Conservation (phyloP, 2,797 vertebrate species). For the Syndactyla subalaris region DNA sequence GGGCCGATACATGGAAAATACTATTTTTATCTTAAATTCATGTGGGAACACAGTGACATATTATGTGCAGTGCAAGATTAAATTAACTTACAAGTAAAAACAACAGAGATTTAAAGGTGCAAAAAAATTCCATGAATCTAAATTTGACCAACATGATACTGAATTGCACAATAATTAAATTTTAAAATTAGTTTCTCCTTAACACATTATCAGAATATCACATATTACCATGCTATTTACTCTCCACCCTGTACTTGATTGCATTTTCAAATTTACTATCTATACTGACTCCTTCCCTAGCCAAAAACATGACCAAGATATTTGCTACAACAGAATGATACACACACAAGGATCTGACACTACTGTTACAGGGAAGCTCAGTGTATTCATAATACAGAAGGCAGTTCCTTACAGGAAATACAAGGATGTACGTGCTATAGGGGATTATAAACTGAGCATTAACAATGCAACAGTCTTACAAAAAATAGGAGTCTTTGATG, state of each 20-base stretch:
- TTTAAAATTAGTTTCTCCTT: constrained; percentile 5
- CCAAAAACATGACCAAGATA: neutral
- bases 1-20: constrained; percentile 2
- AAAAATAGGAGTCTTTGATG: neutral
- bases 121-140: neutral
- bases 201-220: neutral
- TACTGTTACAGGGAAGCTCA: neutral
- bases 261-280: neutral
- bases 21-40: constrained; percentile 44
- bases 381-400: neutral
- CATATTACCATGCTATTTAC: neutral
- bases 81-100: constrained; percentile 35
- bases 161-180: neutral
- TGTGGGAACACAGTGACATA: constrained; percentile 12
- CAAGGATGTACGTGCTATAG: neutral
- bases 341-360: neutral
- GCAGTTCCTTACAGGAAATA: neutral
- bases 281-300: neutral
- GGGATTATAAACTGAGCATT: neutral
- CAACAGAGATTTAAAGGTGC: neutral
- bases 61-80: neutral
- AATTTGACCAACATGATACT: neutral
- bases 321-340: neutral
- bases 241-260: neutral
- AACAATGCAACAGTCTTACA: neutral